These are phyloP conservation scores for Hypercompe scribonia DNA, from an alignment of 2,888 invertebrate genomes.

Conservation along the genomic window DNA sequence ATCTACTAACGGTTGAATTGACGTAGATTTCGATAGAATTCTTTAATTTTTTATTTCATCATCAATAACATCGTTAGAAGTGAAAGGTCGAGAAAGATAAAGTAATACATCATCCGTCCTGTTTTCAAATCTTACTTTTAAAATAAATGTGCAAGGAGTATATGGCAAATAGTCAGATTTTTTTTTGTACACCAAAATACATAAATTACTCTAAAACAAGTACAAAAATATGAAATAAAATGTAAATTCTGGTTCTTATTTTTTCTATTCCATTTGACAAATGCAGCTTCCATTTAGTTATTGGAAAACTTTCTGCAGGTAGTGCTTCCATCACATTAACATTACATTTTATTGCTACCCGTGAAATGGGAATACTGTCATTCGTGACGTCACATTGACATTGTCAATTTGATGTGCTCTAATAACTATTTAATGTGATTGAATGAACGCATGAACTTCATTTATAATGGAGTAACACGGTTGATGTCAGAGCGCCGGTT, in stretches of 20 bases:
- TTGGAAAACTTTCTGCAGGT: conserved; percentile 53
- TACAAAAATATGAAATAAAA: conserved; percentile 31
- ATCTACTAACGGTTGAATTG: not conserved
- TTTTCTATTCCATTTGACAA: conserved; percentile 51
- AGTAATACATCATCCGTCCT: not conserved
- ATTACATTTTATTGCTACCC: conserved; percentile 44
- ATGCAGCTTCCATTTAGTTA: conserved; percentile 59
- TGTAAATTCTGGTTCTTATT: not conserved
- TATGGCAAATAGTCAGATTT: not conserved
- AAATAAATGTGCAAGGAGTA: not conserved
- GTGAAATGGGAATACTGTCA: conserved; percentile 41
- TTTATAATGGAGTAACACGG: conserved; percentile 12
- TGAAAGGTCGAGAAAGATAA: not conserved
- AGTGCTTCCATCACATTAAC: conserved; percentile 45
- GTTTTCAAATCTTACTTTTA: not conserved
- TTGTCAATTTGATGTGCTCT: conserved; percentile 31
- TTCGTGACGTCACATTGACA: conserved; percentile 30
- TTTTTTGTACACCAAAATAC: not conserved
- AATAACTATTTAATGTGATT: conserved; percentile 35
- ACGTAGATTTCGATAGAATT: not conserved
- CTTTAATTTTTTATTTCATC: not conserved
- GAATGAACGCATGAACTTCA: conserved; percentile 2
- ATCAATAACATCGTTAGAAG: not conserved
- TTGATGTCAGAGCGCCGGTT: not conserved
- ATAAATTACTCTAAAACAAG: not conserved